These are phyloP conservation scores for Melanaphis sacchari DNA, from an alignment of 1,140 invertebrate species.

Conservation along the genomic window DNA sequence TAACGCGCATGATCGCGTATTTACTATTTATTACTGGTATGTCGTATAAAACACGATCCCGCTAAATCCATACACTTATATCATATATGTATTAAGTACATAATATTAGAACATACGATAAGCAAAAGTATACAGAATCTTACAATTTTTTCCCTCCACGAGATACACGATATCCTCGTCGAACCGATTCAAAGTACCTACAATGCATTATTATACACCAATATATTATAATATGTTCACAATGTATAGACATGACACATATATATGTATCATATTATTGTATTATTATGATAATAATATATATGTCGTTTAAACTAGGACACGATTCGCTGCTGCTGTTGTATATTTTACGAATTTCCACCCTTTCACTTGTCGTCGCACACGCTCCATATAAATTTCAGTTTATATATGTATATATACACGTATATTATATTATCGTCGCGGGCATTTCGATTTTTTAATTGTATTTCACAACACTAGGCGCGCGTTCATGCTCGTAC, in stretches of 20 bases:
- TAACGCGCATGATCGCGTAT: neutral
- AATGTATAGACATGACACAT: neutral
- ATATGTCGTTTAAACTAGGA: neutral
- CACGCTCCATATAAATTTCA: neutral
- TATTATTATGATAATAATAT: neutral
- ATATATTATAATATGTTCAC: too few relatives aligned
- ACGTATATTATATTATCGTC: neutral
- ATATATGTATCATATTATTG: neutral
- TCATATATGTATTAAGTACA: neutral
- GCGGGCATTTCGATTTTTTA: slow-evolving; percentile 19
- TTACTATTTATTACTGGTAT: too few relatives aligned
- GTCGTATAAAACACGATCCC: neutral
- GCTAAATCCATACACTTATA: neutral
- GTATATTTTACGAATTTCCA: neutral
- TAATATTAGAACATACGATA: neutral
- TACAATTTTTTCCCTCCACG: neutral
- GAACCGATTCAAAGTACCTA: neutral
- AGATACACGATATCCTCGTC: slow-evolving; percentile 1
- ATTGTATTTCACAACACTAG: slow-evolving; percentile 14
- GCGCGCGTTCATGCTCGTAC: neutral
- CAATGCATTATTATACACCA: too few relatives aligned
- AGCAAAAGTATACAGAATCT: neutral
- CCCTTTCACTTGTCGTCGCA: neutral
- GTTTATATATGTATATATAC: neutral
- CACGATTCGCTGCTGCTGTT: neutral